Evolutionary conservation across 2,888 invertebrate genomes (phyloP).

Genomic region (Caenorhabditis sp.): DNA sequence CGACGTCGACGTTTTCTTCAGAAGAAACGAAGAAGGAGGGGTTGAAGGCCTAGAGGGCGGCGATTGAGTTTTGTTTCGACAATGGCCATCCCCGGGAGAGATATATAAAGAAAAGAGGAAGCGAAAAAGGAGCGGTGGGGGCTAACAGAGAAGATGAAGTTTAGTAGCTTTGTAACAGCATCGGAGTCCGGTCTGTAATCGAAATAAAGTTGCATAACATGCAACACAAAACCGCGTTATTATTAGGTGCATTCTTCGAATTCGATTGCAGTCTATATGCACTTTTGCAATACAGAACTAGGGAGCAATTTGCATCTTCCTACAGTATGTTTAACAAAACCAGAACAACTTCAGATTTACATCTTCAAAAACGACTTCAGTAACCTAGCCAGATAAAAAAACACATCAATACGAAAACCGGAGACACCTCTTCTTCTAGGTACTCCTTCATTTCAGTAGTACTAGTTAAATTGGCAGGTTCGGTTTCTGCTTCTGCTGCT

Average conservation of each 20-base stretch:
- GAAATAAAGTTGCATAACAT: constrained; percentile 44
- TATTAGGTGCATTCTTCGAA: constrained; percentile 32
- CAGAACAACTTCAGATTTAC: too few relatives aligned
- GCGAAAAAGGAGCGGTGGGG: constrained; percentile 39
- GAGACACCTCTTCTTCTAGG: not conserved
- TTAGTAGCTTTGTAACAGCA: constrained; percentile 57
- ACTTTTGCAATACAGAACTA: too few relatives aligned
- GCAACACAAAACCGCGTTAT: constrained; percentile 9
- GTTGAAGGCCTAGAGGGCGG: constrained; percentile 50
- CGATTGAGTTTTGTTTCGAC: constrained; percentile 71
- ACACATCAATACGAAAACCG: not conserved
- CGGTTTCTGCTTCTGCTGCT: not conserved
- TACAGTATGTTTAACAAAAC: too few relatives aligned
- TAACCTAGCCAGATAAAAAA: not conserved
- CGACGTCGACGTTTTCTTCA: constrained; percentile 32
- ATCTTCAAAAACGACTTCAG: not conserved
- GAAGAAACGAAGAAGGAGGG: constrained; percentile 33
- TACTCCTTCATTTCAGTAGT: constrained; percentile 14
- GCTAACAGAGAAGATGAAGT: constrained; percentile 56
- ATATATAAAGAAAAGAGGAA: constrained; percentile 66
- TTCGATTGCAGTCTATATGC: constrained; percentile 10
- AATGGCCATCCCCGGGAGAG: constrained; percentile 70
- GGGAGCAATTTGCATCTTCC: too few relatives aligned
- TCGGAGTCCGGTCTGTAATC: constrained; percentile 54
- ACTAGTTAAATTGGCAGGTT: constrained; percentile 45